phyloP scores from a whole-genome alignment of 2,797 vertebrate genomes.

The Anguilla megastoma region DNA sequence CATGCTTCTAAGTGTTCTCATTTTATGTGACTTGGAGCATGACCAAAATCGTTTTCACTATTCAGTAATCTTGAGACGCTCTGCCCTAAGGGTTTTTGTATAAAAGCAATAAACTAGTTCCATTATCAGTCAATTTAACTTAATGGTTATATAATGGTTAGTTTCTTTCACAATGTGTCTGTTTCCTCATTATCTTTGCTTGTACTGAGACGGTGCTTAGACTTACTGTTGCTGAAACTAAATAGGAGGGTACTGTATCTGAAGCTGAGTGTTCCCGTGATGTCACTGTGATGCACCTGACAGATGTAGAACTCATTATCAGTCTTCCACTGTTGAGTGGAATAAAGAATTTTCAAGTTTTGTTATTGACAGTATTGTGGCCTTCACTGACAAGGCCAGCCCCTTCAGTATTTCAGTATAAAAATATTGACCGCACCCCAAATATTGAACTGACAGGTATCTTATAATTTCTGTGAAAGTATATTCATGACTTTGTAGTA shows the following conservation, averaged over 20 bases:
- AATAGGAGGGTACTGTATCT: not conserved
- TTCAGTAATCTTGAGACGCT: not conserved
- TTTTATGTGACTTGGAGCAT: not conserved
- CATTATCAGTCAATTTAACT: not conserved
- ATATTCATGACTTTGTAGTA: not conserved
- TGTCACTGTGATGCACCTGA: not conserved
- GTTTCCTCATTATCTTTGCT: not conserved
- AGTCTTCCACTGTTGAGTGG: not conserved
- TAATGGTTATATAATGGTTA: not conserved
- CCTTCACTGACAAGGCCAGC: not conserved
- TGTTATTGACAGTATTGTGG: not conserved
- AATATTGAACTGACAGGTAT: not conserved
- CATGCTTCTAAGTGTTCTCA: too few species aligned
- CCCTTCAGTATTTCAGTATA: not conserved
- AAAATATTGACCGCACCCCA: not conserved
- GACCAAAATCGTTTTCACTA: not conserved
- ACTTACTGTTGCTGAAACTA: not conserved
- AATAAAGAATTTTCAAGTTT: slow-evolving; percentile 12
- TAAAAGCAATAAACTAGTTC: not conserved
- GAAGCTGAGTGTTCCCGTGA: not conserved
- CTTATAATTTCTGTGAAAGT: not conserved
- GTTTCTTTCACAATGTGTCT: not conserved
- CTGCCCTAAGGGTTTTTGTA: not conserved
- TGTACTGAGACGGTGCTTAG: not conserved
- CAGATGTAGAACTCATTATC: not conserved